Evolutionary conservation across 2,797 vertebrate genomes (phyloP).

Genomic region (Glossophaga mutica): DNA sequence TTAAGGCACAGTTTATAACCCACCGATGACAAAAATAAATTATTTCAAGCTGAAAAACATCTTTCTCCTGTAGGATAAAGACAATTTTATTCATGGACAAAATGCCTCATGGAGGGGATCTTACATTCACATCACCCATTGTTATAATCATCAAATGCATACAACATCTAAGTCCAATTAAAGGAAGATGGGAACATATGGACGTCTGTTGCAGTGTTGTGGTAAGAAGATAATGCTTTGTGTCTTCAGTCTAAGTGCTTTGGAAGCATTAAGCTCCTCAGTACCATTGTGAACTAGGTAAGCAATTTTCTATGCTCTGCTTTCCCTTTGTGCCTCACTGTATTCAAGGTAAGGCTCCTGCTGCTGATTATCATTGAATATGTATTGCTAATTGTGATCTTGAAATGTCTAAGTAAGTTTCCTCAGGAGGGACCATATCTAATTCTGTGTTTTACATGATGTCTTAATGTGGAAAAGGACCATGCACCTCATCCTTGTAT

Average conservation of each 20-base stretch:
- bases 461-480: constrained; percentile 19
- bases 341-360: background rate
- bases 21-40: constrained; percentile 39
- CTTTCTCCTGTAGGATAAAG: constrained; percentile 46
- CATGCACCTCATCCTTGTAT: background rate
- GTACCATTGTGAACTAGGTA: constrained; percentile 55
- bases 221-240: constrained; percentile 41
- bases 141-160: constrained; percentile 7
- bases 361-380: constrained; percentile 3
- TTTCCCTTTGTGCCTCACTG: background rate
- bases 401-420: constrained; percentile 34
- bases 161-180: background rate
- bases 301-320: constrained; percentile 16
- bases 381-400: background rate
- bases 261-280: constrained; percentile 16
- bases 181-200: constrained; percentile 10
- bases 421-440: background rate
- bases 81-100: constrained; percentile 28
- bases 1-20: constrained; percentile 4
- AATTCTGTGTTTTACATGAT: constrained; percentile 35
- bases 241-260: constrained; percentile 19
- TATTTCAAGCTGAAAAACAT: constrained; percentile 37
- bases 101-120: background rate
- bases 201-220: background rate
- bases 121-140: background rate